Base-by-base conservation (phyloP, 2,113 vertebrate genomes). In the Antennarius striatus region DNA sequence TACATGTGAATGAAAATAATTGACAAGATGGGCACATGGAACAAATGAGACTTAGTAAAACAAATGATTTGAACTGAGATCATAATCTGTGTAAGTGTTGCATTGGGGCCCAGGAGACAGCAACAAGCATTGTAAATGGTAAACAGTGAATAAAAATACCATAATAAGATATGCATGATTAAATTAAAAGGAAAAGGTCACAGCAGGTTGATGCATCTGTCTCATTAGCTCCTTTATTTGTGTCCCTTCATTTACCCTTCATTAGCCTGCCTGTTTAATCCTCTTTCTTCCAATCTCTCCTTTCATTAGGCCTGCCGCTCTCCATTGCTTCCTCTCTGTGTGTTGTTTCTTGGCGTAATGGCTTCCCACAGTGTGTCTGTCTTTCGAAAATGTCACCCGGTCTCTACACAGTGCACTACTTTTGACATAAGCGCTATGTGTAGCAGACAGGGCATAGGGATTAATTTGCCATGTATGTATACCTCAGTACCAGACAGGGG, bases 151-250 rank as follows among this genome's bases (percentile, higher is more conserved):
- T 90, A 85, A 89, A 84, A 87, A 80, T 74, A 76, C 73, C 63
- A 83, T 84, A 87, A 88, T 86, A 85, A 88, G 84, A 60, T 82
- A 83, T 73, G 85, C 86, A 66, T 88, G 85, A 90, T 89, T 89
- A 90, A 80, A 90, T 88, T 81, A 86, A 87, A 83, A 90, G 79
- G 83, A 75, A 89, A 90, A 89, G 90, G 90, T 91, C 89, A 88
- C 77, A 79, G 81, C 84, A 87, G 87, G 89, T 91, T 89, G 88
- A 90, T 88, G 86, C 83, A 86, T 91, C 85, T 87, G 87, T 88
- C 88, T 91, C 87, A 90, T 91, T 91, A 88, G 87, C 81, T 71
- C 75, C 82, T 85, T 88, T 89, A 89, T 86, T 90, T 87, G 83
- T 88, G 85, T 86, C 82, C 80, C 74, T 87, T 82, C 78, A 47